Evolutionary conservation across 2,888 invertebrate genomes (phyloP).

Genomic region (Cyaniris semiargus): DNA sequence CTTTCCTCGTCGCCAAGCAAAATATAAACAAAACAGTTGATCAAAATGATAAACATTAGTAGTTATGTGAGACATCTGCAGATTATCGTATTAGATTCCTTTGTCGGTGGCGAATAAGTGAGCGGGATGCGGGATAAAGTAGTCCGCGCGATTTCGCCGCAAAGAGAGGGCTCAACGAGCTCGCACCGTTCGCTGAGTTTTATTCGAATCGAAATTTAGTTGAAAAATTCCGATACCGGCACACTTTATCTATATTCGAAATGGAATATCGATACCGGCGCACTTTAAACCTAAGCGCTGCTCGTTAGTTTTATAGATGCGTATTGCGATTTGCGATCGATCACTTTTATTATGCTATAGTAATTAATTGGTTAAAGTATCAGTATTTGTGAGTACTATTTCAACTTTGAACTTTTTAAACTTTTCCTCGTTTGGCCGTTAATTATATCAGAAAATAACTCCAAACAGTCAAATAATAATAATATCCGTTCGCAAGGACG

Average conservation of each 20-base stretch:
- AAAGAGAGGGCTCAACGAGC: slow-evolving; percentile 75
- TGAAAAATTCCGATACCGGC: slow-evolving; percentile 45
- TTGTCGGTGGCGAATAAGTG: slow-evolving; percentile 56
- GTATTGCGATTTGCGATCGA: slow-evolving; percentile 33
- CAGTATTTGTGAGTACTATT: neutral
- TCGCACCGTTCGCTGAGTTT: slow-evolving; percentile 58
- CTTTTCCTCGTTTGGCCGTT: no score
- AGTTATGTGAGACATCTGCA: slow-evolving; percentile 48
- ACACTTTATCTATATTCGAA: slow-evolving; percentile 31
- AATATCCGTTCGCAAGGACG: no score
- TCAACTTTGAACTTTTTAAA: neutral
- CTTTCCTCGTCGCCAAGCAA: neutral
- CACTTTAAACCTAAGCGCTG: neutral
- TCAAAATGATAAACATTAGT: slow-evolving; percentile 40
- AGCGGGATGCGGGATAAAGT: slow-evolving; percentile 73
- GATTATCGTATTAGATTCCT: slow-evolving; percentile 70
- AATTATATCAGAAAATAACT: no score
- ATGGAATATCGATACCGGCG: slow-evolving; percentile 1
- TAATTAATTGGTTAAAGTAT: neutral
- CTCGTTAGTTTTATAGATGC: slow-evolving; percentile 40
- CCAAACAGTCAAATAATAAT: neutral
- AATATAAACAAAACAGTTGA: slow-evolving; percentile 12
- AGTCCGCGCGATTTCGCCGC: slow-evolving; percentile 70
- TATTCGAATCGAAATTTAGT: slow-evolving; percentile 73
- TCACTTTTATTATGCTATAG: neutral